Base-by-base conservation (phyloP, 37 sponge, comb jelly and placozoan species). In the Amphimedon queenslandica region DNA sequence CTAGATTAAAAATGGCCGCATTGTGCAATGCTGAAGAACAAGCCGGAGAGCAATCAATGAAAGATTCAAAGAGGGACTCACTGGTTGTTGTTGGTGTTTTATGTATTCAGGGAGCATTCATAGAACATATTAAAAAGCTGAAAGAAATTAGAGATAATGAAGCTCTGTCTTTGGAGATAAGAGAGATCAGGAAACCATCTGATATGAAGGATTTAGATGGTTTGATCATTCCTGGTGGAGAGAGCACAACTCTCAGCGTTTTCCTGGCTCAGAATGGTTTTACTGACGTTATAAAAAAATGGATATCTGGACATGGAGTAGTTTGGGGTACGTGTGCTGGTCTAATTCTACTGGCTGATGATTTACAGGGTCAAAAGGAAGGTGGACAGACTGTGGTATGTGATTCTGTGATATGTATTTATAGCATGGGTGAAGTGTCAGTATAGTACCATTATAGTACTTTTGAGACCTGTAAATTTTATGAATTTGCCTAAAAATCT, bases 321-420 rank as follows among this genome's bases (percentile, higher is more conserved):
- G 78, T 84, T 37, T 90, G 86, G 90, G 90, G 90, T 1, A 90
- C 86, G 30, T 90, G 90, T 73, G 90, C 90, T 11, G 90, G 90
- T 1, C 66, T 90, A 24, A 90, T 90, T 6, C 63, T 90, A 2
- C 55, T 90, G 0, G 47, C 90, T 10, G 68, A 90, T 47, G 53
- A 84, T 2, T 24, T 90, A 8, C 66, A 55, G 1, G 77, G 77
- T 0, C 82, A 90, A 74, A 90, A 81, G 86, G 38, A 77, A 69
- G 90, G 82, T 24, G 90, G 90, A 24, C 90, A 90, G 55, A 43
- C 66, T 42, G 42, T 70, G n/a, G 90, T 90, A 34, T 55, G 90
- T 67, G 11, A 4, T 11, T 24, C 33, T 61, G 24, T 58, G 58
- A 28, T 10, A 73, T 4, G 2, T 23, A 47, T 47, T 47, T 47